phyloP scores from a whole-genome alignment of 2,888 invertebrate genomes.

The Nudaria mundana region DNA sequence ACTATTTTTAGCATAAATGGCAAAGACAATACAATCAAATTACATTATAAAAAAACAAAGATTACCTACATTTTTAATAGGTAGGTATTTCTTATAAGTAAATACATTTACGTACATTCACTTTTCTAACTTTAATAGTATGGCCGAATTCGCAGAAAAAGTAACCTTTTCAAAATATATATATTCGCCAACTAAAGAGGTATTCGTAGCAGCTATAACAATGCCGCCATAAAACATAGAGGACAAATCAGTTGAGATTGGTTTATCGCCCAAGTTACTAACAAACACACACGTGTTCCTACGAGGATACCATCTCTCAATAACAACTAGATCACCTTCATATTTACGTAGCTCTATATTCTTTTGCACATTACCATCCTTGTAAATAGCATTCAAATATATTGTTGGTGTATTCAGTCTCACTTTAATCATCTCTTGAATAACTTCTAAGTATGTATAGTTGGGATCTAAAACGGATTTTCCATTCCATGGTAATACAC shows the following conservation, averaged over 20 bases:
- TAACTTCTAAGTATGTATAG: slow-evolving; percentile 76
- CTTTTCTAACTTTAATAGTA: slow-evolving; percentile 70
- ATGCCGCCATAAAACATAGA: slow-evolving; percentile 88
- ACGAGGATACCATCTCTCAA: slow-evolving; percentile 90
- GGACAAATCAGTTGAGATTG: slow-evolving; percentile 86
- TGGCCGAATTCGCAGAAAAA: slow-evolving; percentile 66
- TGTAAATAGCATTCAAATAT: slow-evolving; percentile 86
- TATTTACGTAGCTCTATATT: slow-evolving; percentile 86
- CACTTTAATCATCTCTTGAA: slow-evolving; percentile 82
- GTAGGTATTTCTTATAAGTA: no score
- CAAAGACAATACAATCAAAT: no score
- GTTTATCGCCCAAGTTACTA: slow-evolving; percentile 84
- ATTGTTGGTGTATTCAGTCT: slow-evolving; percentile 85
- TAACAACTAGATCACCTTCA: slow-evolving; percentile 84
- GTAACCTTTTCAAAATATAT: slow-evolving; percentile 69
- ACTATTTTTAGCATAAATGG: no score
- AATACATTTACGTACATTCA: no score
- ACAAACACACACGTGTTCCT: slow-evolving; percentile 88
- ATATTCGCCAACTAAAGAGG: slow-evolving; percentile 56
- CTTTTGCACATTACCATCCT: slow-evolving; percentile 82
- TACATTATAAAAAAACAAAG: no score
- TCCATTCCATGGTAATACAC: slow-evolving; percentile 84
- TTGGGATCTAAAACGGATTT: slow-evolving; percentile 70
- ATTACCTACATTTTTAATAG: no score
- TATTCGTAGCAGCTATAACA: slow-evolving; percentile 66